Evolutionary conservation across 1,140 invertebrate genomes (phyloP), one percentile per base, ranked within the genome.

Genomic region (Melipona quadrifasciata): DNA sequence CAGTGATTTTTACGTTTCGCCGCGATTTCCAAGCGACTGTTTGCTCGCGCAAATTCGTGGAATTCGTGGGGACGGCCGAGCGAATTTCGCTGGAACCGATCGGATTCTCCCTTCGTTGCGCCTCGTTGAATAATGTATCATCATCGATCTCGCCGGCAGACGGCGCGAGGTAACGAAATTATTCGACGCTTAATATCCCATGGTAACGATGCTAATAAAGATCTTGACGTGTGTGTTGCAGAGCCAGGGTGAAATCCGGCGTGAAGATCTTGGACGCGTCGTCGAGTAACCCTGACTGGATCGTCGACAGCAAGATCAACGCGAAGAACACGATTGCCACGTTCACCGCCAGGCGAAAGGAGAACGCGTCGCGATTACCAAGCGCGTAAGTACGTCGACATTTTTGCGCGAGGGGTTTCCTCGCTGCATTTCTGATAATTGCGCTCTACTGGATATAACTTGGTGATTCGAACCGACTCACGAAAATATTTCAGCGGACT

Each of bases 241-340:
- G 98, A 91, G 98, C 97, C 68, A 96, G 97, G 87, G 98, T 98
- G 31, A 98, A 98, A 93, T 97, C 97, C 71, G 98, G 98, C 1
- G 93, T 99, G 57, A 95, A 97, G 85, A 96, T 99, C 86, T 94
- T 98, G 90, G 97, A 97, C 75, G 98, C 97, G 24, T 96, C 97
- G 51, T 96, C 97, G 14, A 96, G 97, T 74, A 96, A 96, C 64
- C 94, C 96, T 24, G 96, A 96, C 70, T 99, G 98, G 98, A 98
- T 96, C 85, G 96, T 99, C 64, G 97, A 97, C 19, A 96, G 97
- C 51, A 98, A 99, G 87, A 96, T 97, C 77, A 97, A 97, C 92
- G 96, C 97, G 51, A 97, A 98, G 91, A 97, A 98, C 79, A 98
- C 97, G 4, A 96, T 96, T 2, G 98, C 98, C 2, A 97, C 97